phyloP scores from a whole-genome alignment of 2,888 invertebrate genomes.

The Eutolmus rufibarbis region DNA sequence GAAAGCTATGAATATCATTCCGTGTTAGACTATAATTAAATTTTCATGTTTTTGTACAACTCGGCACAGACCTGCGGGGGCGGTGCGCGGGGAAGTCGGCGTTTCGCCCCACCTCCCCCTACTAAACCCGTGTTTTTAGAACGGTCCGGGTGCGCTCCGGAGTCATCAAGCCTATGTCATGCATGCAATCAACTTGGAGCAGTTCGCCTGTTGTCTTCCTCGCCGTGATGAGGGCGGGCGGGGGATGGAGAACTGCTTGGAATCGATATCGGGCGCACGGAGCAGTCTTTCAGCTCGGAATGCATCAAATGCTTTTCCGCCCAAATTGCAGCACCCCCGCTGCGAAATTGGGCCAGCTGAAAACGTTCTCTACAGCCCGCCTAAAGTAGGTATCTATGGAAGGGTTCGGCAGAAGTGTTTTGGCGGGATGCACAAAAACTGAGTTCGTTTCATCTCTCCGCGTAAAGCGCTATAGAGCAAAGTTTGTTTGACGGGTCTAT shows the following conservation, averaged over 20 bases:
- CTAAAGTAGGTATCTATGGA: not conserved
- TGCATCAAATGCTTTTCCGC: not conserved
- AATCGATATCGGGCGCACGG: not conserved
- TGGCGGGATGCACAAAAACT: not conserved
- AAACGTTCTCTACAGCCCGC: not conserved
- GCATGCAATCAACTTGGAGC: not conserved
- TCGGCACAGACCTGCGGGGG: not conserved
- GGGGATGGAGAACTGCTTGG: not conserved
- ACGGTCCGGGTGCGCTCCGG: not conserved
- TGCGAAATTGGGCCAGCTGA: not conserved
- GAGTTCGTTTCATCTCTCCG: not conserved
- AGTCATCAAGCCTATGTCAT: not conserved
- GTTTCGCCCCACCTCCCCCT: not conserved
- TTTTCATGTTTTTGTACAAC: constrained; percentile 40
- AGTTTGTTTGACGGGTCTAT: not conserved
- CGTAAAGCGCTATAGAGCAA: not conserved
- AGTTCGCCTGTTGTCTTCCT: not conserved
- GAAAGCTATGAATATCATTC: constrained; percentile 40
- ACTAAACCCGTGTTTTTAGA: not conserved
- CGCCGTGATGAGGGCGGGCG: not conserved
- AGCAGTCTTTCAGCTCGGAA: not conserved
- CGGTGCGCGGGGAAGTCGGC: not conserved
- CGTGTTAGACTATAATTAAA: constrained; percentile 36
- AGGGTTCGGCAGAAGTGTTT: not conserved
- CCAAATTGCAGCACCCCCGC: not conserved